These are phyloP conservation scores for Schizopygopsis malacanthus DNA, from an alignment of 2,797 vertebrate species.

Conservation along the genomic window DNA sequence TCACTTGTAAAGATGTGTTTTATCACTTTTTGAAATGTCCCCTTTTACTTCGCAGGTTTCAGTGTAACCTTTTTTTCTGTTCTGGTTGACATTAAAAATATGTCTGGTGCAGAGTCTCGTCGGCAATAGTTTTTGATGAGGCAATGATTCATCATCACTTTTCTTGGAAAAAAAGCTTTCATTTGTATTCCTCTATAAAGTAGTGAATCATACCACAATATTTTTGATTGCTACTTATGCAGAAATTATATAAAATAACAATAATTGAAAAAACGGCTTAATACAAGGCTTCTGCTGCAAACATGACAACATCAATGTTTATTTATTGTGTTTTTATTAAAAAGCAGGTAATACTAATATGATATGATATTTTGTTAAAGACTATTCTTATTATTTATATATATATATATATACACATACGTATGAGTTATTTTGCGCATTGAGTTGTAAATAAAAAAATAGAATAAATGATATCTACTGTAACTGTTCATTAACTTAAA, in stretches of 20 bases:
- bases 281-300: background rate
- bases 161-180: slow-evolving; percentile 32
- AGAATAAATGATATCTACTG: too few relatives aligned
- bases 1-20: slow-evolving; percentile 27
- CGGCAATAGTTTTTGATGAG: slow-evolving; percentile 8
- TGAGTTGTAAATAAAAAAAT: too few relatives aligned
- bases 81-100: slow-evolving; percentile 38
- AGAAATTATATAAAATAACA: background rate
- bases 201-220: background rate
- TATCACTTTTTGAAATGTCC: slow-evolving; percentile 19
- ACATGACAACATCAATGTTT: background rate
- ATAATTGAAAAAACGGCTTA: background rate
- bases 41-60: slow-evolving; percentile 12
- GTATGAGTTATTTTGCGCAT: too few relatives aligned
- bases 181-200: background rate
- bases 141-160: background rate
- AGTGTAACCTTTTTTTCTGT: background rate
- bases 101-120: slow-evolving; percentile 17
- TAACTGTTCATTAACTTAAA: too few relatives aligned
- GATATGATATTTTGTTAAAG: too few relatives aligned
- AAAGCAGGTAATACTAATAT: background rate
- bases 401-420: too few relatives aligned
- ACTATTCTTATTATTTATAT: too few relatives aligned
- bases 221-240: background rate
- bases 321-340: background rate